phyloP scores from a whole-genome alignment of 2,797 vertebrate species.

The Falco novaeseelandiae region DNA sequence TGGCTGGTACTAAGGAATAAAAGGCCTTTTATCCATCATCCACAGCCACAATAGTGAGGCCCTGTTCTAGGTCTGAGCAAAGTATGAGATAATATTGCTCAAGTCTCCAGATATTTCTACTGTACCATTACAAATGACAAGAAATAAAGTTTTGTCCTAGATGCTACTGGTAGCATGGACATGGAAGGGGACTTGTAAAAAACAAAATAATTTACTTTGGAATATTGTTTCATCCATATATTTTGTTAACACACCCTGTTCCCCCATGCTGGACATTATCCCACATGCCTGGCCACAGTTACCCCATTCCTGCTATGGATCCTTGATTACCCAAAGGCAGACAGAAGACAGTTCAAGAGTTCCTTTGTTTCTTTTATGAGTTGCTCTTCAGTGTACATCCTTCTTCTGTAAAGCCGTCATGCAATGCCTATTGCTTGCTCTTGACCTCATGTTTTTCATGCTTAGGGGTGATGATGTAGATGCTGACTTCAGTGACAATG shows the following conservation, averaged over 20 bases:
- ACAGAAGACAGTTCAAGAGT: background rate
- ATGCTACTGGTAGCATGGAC: background rate
- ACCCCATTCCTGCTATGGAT: background rate
- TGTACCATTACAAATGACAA: background rate
- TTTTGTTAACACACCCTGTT: background rate
- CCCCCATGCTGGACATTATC: background rate
- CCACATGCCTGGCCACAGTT: background rate
- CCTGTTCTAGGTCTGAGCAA: background rate
- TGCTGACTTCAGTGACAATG: background rate
- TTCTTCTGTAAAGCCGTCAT: background rate
- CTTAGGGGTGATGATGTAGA: background rate
- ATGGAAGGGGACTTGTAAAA: background rate
- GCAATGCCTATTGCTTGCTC: background rate
- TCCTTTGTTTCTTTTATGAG: background rate
- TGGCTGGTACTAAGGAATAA: background rate
- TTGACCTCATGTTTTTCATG: background rate
- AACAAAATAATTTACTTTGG: background rate
- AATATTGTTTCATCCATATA: background rate
- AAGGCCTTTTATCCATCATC: background rate
- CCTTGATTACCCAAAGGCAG: background rate
- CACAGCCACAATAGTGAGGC: background rate
- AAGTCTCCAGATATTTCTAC: background rate
- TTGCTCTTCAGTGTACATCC: background rate
- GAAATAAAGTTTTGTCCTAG: background rate
- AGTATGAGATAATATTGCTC: background rate